Evolutionary conservation across 1,140 invertebrate genomes (phyloP), one percentile per base, ranked within the genome.

Genomic region (Mamestra configurata): DNA sequence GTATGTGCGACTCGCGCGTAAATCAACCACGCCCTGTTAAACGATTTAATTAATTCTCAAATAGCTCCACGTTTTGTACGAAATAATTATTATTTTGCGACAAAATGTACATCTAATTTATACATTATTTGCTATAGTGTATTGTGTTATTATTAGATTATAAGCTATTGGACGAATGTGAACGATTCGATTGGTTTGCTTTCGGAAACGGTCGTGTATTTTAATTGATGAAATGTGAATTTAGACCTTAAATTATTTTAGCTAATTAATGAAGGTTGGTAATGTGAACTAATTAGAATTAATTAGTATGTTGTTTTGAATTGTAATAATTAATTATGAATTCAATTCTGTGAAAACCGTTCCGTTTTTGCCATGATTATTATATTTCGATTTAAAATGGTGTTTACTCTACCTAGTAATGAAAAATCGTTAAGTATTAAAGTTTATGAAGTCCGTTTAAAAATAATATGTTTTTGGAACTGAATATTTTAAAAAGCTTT

Each of bases 31-130:
- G 90, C 89, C 91, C 92, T 87, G 91, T 92, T 93, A 91, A 84
- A 51, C 77, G 83, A 83, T 91, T 92, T 92, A 93, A 93, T 93
- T 93, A 93, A 93, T 92, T 92, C 87, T 87, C 89, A 90, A 90
- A 92, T 89, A 91, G 88, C 84, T 85, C 70, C 80, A 86, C 88
- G 83, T 87, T 85, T 84, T 83, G 73, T 82, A 20, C 37, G 8
- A 49, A 53, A 72, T 72, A 35, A 61, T 64, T 35, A 64, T 76
- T 73, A 22, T 73, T 73, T 73, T 15, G 35, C 35, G 20, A 73
- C 31, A 57, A 57, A 71, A 31, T 51, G 20, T 59, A 43, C 22
- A 15, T 57, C 43, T 59, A 64, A 59, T 64, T 77, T 46, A n/a
- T 31, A 49, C 15, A 10, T 22, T 46, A 27, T 49, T 46, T 18